phyloP scores from a whole-genome alignment of 2,888 invertebrate species.

The Orchesella flavescens region DNA sequence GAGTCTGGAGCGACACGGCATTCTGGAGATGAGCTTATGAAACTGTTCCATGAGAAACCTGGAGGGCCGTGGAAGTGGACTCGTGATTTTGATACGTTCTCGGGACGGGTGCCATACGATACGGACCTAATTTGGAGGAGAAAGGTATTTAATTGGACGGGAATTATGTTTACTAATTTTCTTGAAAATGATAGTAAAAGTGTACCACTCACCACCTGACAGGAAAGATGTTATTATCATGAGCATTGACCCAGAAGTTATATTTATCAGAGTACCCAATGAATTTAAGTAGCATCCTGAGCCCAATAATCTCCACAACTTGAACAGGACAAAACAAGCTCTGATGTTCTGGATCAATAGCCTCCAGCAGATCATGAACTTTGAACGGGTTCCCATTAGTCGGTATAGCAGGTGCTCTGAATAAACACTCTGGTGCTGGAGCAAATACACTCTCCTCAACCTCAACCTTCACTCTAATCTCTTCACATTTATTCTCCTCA shows the following conservation, averaged over 20 bases:
- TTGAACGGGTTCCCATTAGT: conserved; percentile 53
- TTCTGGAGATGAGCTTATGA: no score
- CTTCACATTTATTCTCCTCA: not conserved
- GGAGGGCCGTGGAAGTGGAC: conserved; percentile 33
- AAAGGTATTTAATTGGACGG: no score
- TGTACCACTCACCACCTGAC: conserved; percentile 82
- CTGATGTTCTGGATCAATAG: conserved; percentile 93
- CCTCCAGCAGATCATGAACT: conserved; percentile 92
- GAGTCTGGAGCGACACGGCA: not conserved
- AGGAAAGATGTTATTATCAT: conserved; percentile 93
- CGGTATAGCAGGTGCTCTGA: no score
- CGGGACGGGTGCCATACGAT: no score
- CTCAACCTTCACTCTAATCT: not conserved
- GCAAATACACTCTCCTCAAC: no score
- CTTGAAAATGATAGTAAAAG: no score
- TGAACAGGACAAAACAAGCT: conserved; percentile 91
- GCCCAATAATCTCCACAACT: conserved; percentile 85
- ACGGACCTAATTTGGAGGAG: no score
- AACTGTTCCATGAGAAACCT: conserved; percentile 83
- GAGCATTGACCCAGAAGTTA: conserved; percentile 95
- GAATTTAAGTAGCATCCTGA: conserved; percentile 89
- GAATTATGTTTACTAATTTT: no score
- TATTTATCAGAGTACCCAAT: conserved; percentile 89
- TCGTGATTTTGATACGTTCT: not conserved
- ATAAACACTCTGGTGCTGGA: no score